Evolutionary conservation across 2,113 vertebrate genomes (phyloP).

Genomic region (Laticauda colubrina): DNA sequence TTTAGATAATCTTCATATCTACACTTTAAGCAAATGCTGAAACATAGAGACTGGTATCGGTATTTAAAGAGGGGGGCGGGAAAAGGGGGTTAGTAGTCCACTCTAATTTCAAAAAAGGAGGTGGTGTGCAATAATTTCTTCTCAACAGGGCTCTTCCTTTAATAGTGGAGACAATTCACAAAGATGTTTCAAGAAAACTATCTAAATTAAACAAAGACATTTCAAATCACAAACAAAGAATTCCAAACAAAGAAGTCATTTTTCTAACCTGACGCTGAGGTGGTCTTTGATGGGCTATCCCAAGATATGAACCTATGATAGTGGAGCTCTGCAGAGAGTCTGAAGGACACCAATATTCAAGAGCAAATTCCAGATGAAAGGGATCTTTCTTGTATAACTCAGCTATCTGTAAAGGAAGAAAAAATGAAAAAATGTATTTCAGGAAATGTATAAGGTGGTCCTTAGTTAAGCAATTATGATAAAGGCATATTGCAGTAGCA

Average conservation of each 20-base stretch:
- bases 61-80: neutral
- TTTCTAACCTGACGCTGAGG: conserved; percentile 90
- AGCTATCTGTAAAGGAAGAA: conserved; percentile 77
- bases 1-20: neutral
- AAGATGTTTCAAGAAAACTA: neutral
- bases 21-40: neutral
- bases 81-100: neutral
- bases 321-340: conserved; percentile 88
- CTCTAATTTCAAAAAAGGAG: neutral
- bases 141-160: neutral
- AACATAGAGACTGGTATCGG: neutral
- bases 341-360: conserved; percentile 95
- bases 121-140: neutral
- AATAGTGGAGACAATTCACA: too few species aligned
- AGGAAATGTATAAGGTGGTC: neutral
- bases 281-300: conserved; percentile 88
- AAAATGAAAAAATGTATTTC: neutral
- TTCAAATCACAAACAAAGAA: conserved; percentile 9
- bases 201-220: neutral
- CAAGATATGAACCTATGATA: conserved; percentile 89
- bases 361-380: conserved; percentile 86
- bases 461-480: neutral
- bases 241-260: neutral
- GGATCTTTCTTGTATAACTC: conserved; percentile 89
- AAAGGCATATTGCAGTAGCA: neutral